Percentiles rank a stretch among this genome's conserved stretches.
Evolutionary conservation across 2,113 vertebrate species (phyloP).

Genomic region (Grammomys dolichurus): DNA sequence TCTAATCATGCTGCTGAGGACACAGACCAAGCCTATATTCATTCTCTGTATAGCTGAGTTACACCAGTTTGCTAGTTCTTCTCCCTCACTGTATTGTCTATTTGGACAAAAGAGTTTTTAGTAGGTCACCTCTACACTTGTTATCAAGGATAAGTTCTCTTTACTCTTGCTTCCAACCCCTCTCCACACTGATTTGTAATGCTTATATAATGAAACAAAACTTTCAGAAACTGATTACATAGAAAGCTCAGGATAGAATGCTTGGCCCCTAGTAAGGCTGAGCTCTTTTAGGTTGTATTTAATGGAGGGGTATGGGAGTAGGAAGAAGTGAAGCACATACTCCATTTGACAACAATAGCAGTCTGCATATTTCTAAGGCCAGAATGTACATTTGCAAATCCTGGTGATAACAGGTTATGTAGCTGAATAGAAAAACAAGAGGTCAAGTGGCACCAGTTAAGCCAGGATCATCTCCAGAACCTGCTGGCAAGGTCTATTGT

Average conservation of each 20-base stretch:
- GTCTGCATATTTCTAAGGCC: neutral
- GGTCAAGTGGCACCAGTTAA: neutral
- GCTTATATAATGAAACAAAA: conserved; percentile 20
- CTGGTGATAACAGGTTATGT: neutral
- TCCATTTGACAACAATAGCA: neutral
- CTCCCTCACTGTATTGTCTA: neutral
- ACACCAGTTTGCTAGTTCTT: neutral
- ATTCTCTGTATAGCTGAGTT: neutral
- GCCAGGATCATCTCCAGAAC: neutral
- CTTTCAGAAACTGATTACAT: neutral
- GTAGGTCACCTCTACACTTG: neutral
- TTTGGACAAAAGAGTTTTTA: neutral
- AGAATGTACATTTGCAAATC: conserved; percentile 3
- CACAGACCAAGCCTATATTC: fast-evolving
- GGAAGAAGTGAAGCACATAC: neutral
- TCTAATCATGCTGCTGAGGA: neutral
- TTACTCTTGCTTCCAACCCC: fast-evolving
- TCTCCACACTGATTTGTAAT: neutral
- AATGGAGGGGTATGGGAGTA: conserved; percentile 36
- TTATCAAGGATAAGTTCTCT: neutral
- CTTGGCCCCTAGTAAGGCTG: neutral
- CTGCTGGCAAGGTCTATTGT: neutral
- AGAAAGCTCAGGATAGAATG: neutral
- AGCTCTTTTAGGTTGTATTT: conserved; percentile 53
- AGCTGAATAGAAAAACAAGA: neutral